phyloP scores from a whole-genome alignment of 2,888 invertebrate species.

The Electrophaes corylata region DNA sequence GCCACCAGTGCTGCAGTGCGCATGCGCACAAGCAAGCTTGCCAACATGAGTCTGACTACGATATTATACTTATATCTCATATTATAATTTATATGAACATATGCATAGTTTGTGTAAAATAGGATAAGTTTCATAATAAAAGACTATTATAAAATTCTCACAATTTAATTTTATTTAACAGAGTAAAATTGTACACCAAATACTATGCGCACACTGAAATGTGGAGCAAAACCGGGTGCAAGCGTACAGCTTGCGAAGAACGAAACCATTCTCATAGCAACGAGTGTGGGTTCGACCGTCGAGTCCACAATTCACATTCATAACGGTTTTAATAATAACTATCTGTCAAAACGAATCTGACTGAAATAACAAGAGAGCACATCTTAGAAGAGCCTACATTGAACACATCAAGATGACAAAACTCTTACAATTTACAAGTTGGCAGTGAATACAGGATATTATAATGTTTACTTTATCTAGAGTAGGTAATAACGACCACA shows the following conservation, averaged over 20 bases:
- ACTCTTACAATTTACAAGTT: background rate
- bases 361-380: slow-evolving; percentile 3
- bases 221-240: slow-evolving; percentile 35
- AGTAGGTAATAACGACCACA: background rate
- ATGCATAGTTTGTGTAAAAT: slow-evolving; percentile 39
- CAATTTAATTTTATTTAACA: slow-evolving; percentile 53
- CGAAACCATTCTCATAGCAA: too few relatives aligned
- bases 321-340: background rate
- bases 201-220: slow-evolving; percentile 49
- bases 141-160: slow-evolving; percentile 58
- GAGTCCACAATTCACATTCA: background rate
- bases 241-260: background rate
- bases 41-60: slow-evolving; percentile 73
- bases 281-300: background rate
- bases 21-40: slow-evolving; percentile 55
- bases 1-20: too few relatives aligned
- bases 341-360: background rate
- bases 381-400: background rate
- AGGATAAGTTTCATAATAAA: slow-evolving; percentile 61
- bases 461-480: background rate
- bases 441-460: slow-evolving; percentile 1
- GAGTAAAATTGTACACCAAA: slow-evolving; percentile 50
- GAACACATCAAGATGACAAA: slow-evolving; percentile 19
- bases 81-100: slow-evolving; percentile 40
- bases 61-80: slow-evolving; percentile 39